phyloP scores from a whole-genome alignment of 1,140 invertebrate species.

The Ctenoplectra terminalis region DNA sequence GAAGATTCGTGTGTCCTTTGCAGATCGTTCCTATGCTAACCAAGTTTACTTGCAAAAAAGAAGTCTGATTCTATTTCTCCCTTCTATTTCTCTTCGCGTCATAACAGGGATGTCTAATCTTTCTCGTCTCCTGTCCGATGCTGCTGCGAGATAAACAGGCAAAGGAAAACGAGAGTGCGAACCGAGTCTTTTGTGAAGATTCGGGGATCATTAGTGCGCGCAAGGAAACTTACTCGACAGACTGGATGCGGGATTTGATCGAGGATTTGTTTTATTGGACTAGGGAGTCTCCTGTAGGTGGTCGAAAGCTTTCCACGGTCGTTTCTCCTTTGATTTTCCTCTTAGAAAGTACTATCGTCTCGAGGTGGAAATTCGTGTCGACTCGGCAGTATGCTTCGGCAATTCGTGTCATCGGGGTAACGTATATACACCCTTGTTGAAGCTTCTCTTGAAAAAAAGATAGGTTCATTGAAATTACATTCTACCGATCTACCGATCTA shows the following conservation, averaged over 20 bases:
- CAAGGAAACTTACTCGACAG: not conserved
- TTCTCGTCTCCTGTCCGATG: not conserved
- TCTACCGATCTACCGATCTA: too few species aligned
- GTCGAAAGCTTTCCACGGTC: not conserved
- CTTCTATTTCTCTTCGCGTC: not conserved
- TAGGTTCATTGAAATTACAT: not conserved
- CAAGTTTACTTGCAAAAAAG: not conserved
- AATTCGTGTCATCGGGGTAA: not conserved
- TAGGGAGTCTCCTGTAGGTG: not conserved
- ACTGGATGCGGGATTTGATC: conserved; percentile 15
- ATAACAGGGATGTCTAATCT: conserved; percentile 5
- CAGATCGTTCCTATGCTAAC: conserved; percentile 31
- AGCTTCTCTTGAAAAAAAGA: not conserved
- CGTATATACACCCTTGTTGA: not conserved
- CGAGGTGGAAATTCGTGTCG: not conserved
- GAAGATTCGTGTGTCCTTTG: not conserved
- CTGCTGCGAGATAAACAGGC: conserved; percentile 6
- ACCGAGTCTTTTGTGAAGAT: not conserved
- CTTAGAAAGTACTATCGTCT: not conserved
- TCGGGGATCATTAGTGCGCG: conserved; percentile 1
- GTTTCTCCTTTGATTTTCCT: too few species aligned
- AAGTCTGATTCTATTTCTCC: not conserved
- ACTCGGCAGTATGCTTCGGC: too few species aligned
- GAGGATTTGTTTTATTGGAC: conserved; percentile 15
- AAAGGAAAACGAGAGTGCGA: not conserved